phyloP scores from a whole-genome alignment of 1,140 invertebrate genomes.

The Drosophila mayri region DNA sequence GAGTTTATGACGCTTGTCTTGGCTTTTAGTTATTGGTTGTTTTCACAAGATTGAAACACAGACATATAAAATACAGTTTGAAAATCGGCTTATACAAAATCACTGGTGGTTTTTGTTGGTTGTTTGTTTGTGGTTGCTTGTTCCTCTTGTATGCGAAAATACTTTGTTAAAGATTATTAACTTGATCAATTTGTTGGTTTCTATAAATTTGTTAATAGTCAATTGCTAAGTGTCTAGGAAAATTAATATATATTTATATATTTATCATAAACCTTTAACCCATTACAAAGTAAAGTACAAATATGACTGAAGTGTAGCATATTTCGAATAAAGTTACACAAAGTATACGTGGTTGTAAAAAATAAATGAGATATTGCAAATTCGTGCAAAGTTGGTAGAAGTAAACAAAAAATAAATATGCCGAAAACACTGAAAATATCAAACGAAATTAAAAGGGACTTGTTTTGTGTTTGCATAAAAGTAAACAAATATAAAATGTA shows the following conservation, averaged over 20 bases:
- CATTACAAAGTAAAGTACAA: too few relatives aligned
- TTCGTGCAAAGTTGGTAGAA: slow-evolving; percentile 42
- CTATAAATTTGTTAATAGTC: slow-evolving; percentile 68
- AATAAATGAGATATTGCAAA: slow-evolving; percentile 53
- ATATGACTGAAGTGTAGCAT: slow-evolving; percentile 57
- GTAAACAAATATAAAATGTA: slow-evolving; percentile 14
- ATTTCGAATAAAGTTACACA: slow-evolving; percentile 37
- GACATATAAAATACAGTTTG: slow-evolving; percentile 60
- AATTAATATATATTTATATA: slow-evolving; percentile 60
- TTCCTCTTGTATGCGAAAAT: slow-evolving; percentile 35
- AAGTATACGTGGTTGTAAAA: slow-evolving; percentile 33
- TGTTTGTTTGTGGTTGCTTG: slow-evolving; percentile 44
- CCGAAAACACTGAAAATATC: slow-evolving; percentile 31
- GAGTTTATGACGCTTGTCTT: slow-evolving; percentile 43
- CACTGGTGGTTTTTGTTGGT: slow-evolving; percentile 72
- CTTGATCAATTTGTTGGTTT: slow-evolving; percentile 65
- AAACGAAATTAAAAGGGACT: slow-evolving; percentile 41
- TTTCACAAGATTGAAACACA: slow-evolving; percentile 45
- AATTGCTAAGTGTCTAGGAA: slow-evolving; percentile 75
- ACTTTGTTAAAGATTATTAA: slow-evolving; percentile 47
- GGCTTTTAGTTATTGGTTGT: slow-evolving; percentile 41
- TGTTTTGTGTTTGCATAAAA: slow-evolving; percentile 6
- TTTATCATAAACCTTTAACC: slow-evolving; percentile 43
- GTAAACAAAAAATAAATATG: slow-evolving; percentile 29
- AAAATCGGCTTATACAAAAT: slow-evolving; percentile 79